phyloP scores from a whole-genome alignment of 1,140 invertebrate genomes.

The Drosophila sp. region DNA sequence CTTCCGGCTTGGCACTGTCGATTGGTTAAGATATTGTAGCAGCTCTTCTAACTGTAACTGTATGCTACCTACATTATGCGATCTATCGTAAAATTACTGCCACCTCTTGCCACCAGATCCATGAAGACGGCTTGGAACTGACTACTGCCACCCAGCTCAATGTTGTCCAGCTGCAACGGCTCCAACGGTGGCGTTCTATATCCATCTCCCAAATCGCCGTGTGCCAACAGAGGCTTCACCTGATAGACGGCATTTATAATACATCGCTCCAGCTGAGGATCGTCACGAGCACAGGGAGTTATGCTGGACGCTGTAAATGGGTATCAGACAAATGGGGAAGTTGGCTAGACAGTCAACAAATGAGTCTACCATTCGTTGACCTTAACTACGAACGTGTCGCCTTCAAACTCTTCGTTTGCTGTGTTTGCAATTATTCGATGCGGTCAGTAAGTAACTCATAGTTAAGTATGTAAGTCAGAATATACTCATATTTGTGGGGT shows the following conservation, averaged over 20 bases:
- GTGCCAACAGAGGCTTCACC: conserved; percentile 85
- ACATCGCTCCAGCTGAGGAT: conserved; percentile 85
- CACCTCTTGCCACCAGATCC: conserved; percentile 69
- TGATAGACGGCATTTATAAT: conserved; percentile 85
- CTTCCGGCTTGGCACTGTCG: conserved; percentile 69
- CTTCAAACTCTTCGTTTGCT: conserved; percentile 26
- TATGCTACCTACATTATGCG: conserved; percentile 64
- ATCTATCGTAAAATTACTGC: conserved; percentile 81
- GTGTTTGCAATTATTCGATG: conserved; percentile 45
- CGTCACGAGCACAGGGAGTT: conserved; percentile 84
- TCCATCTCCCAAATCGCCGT: conserved; percentile 85
- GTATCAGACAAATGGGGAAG: neutral
- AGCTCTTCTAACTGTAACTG: neutral
- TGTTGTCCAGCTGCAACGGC: conserved; percentile 76
- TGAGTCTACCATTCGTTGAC: conserved; percentile 15
- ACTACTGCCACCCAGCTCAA: conserved; percentile 66
- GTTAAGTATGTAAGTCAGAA: no score
- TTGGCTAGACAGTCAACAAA: neutral
- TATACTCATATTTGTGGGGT: neutral
- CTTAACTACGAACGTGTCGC: conserved; percentile 47
- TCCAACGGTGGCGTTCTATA: conserved; percentile 74
- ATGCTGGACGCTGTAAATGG: conserved; percentile 83
- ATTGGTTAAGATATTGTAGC: neutral
- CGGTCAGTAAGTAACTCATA: conserved; percentile 3
- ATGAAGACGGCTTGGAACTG: conserved; percentile 77